Evolutionary conservation across 2,797 vertebrate genomes (phyloP).

Genomic region (Babyrousa celebensis): DNA sequence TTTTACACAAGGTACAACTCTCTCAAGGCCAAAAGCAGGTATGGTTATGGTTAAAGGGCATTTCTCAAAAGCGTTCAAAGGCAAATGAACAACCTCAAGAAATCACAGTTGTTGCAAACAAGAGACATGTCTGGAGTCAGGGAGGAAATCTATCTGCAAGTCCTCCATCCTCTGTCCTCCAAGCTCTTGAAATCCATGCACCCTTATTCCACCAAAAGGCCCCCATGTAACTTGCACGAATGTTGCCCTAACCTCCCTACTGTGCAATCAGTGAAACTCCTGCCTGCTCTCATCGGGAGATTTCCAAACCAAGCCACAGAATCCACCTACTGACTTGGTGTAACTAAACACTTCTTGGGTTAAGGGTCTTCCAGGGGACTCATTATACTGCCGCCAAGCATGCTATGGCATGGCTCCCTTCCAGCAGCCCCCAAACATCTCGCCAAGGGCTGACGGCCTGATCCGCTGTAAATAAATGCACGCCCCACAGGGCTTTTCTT

Average conservation of each 20-base stretch:
- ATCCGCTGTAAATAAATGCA: neutral
- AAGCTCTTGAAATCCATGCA: neutral
- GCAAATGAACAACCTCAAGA: neutral
- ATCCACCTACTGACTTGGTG: neutral
- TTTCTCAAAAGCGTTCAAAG: neutral
- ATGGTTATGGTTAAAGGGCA: neutral
- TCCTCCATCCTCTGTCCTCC: no score
- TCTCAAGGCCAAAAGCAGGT: neutral
- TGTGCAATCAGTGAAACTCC: neutral
- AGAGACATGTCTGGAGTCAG: neutral
- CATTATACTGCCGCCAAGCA: neutral
- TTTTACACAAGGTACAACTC: neutral
- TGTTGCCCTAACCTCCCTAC: rapidly evolving
- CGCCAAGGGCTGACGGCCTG: neutral
- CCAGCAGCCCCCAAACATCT: neutral
- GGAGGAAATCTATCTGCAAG: neutral
- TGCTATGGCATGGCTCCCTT: rapidly evolving
- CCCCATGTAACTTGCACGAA: neutral
- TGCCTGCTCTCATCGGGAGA: neutral
- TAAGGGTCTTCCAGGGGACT: neutral
- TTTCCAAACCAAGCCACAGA: neutral
- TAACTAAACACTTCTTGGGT: neutral
- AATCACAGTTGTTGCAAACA: neutral
- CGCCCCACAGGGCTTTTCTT: neutral
- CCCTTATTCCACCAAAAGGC: neutral